Evolutionary conservation across 2,888 invertebrate species (phyloP), one percentile per base, ranked within the genome.

Genomic region (Falcaria lacertinaria): DNA sequence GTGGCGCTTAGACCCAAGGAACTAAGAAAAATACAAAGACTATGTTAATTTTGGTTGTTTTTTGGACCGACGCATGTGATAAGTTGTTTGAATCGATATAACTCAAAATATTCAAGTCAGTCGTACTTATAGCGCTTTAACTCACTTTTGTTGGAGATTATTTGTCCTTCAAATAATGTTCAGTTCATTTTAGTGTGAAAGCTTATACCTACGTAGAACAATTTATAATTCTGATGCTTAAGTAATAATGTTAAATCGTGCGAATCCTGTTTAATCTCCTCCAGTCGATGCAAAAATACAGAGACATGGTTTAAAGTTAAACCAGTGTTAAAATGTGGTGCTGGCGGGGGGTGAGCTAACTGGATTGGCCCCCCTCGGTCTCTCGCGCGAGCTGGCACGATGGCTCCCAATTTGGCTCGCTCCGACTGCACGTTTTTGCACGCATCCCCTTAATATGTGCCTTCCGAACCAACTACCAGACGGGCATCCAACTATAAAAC

Each of bases 361-460:
- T 68, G 69, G 71, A 74, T 76, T 68, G 67, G 48, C 57, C 60
- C 69, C 70, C 67, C 60, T 65, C 56, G 55, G 50, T 59, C 69
- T 74, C 75, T 74, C 74, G 62, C 70, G 67, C 71, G 74, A 76
- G 59, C 67, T 69, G 60, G 57, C 71, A 70, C 74, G 60, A 68
- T 69, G 60, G 60, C 72, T 70, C 75, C 73, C 75, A 79, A 80
- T 80, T 76, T 71, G 75, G 73, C 69, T 59, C 46, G 44, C 63
- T 58, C 60, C 60, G 57, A 61, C 61, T 69, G 68, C 73, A 66
- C 73, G 71, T 80, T 81, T 80, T 80, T 79, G 69, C 72, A 64
- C 69, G 69, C 74, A 72, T 73, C 72, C 69, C 72, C 60, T 67
- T 69, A 64, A 66, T 67, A 67, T 62, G 63, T 57, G 53, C 60